Base-by-base conservation (phyloP, 1,140 invertebrate species). In the Coenobita brevimanus region DNA sequence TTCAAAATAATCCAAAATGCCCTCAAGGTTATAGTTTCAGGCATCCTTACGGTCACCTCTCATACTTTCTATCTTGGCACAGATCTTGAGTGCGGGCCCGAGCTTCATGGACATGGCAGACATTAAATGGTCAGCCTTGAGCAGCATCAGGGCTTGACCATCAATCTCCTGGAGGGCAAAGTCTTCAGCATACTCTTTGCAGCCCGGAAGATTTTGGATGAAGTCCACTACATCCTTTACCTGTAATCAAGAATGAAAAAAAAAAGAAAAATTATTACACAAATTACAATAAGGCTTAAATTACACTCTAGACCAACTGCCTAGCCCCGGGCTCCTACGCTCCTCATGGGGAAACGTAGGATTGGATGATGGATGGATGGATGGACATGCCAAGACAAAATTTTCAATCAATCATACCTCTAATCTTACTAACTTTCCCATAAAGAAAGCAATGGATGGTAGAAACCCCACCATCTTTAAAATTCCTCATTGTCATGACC, bases 41-140 rank as follows among this genome's bases (percentile, higher is more conserved):
- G 81, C 73, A 30, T 89, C 88, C 64, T 89, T 89, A 57, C 88
- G 64, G 43, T 90, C 90, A 41, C 86, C 90, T 62, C 84, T 82
- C 93, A 97, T 95, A 1, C 95, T 94, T 91, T 97, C 96, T 69
- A 97, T 97, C 91, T 95, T 95, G 21, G 97, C 96, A 90, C 97
- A 97, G 60, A 99, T 98, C 93, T 99, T 99, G 21, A 99, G 93
- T 0, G 98, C 98, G 0, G 98, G 98, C 1, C 98, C 98, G 0
- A 99, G 94, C 92, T 98, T 98, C 94, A 99, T 98, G 50, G 95
- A 96, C 95, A 99, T 98, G 3, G 97, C 96, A 41, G 96, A 96
- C 94, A 99, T 98, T 13, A 99, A 93, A 93, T 99, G 97, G 91
- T 99, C 97, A 88, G 97, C 97, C 92, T 98, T 97, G n/a, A 99